Evolutionary conservation across 2,797 vertebrate species (phyloP).

Genomic region (Sebastes minor): DNA sequence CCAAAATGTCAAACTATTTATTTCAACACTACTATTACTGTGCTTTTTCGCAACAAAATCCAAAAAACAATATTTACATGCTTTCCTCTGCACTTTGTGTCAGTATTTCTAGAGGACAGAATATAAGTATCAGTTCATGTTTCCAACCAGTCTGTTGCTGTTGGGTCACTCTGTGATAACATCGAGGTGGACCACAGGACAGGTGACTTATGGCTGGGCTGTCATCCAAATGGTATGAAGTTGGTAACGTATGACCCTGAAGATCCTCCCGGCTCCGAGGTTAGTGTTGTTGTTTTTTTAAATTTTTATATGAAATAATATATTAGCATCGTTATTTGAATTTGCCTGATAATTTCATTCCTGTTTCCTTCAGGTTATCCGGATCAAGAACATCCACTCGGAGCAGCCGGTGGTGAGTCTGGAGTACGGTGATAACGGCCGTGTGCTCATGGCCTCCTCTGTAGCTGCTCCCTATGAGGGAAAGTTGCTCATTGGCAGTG

Average conservation of each 20-base stretch:
- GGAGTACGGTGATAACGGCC: slow-evolving; percentile 82
- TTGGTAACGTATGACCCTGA: slow-evolving; percentile 68
- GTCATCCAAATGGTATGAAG: slow-evolving; percentile 84
- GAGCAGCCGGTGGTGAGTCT: slow-evolving; percentile 79
- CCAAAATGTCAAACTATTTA: not conserved
- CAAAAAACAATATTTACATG: not conserved
- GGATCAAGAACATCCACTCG: slow-evolving; percentile 83
- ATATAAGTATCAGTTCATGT: not conserved
- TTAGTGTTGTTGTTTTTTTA: slow-evolving; percentile 45
- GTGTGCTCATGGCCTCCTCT: slow-evolving; percentile 84
- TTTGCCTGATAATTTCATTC: not conserved
- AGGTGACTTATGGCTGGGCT: slow-evolving; percentile 87
- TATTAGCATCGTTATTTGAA: not conserved
- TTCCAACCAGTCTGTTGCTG: slow-evolving; percentile 75
- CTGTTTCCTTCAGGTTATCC: slow-evolving; percentile 78
- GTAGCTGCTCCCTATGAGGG: slow-evolving; percentile 81
- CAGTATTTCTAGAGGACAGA: not conserved
- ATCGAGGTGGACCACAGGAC: slow-evolving; percentile 84
- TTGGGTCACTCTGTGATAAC: slow-evolving; percentile 86
- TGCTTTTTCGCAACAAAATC: not conserved
- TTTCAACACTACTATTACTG: not conserved
- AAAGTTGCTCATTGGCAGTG: slow-evolving; percentile 87
- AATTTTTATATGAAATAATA: not conserved
- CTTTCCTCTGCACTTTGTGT: not conserved
- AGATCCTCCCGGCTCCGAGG: slow-evolving; percentile 87